A percentile compares a stretch with the other conserved stretches of the same genome.
Evolutionary conservation across 2,113 vertebrate species (phyloP).

Genomic region (Paramormyrops kingsleyae): DNA sequence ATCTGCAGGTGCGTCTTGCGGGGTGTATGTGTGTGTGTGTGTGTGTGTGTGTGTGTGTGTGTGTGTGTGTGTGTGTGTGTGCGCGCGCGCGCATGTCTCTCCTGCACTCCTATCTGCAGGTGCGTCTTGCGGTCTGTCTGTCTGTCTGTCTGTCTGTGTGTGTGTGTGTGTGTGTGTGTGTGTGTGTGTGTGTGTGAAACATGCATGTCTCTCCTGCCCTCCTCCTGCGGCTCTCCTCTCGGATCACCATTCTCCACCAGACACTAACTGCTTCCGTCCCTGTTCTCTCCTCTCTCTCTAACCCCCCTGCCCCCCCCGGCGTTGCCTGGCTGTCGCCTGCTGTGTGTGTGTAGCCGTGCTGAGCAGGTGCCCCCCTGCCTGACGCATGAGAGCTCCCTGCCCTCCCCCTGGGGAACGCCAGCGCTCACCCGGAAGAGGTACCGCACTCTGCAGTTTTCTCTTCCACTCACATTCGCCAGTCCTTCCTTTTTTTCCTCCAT

Average conservation of each 20-base stretch:
- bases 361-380: conserved; percentile 98
- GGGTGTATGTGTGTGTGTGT: not conserved
- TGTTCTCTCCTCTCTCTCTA: conserved; percentile 52
- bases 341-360: conserved; percentile 78
- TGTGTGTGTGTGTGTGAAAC: conserved; percentile 12
- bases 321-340: conserved; percentile 41
- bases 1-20: no score
- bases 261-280: conserved; percentile 60
- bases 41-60: not conserved
- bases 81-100: conserved; percentile 11
- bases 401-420: conserved; percentile 99
- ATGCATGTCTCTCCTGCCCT: not conserved
- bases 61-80: not conserved
- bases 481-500: not conserved
- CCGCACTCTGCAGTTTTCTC: conserved; percentile 49
- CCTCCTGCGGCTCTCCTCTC: conserved; percentile 2
- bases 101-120: not conserved
- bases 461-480: not conserved
- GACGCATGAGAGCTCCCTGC: conserved; percentile 97
- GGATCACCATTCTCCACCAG: not conserved
- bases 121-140: not conserved
- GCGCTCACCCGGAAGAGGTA: conserved; percentile 99
- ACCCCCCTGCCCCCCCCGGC: conserved; percentile 26
- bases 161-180: conserved; percentile 4
- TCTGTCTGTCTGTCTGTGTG: not conserved